Percentiles rank a stretch among this genome's conserved stretches.
Evolutionary conservation across 2,797 vertebrate species (phyloP).

Genomic region (Hydrocynus forskahlii): DNA sequence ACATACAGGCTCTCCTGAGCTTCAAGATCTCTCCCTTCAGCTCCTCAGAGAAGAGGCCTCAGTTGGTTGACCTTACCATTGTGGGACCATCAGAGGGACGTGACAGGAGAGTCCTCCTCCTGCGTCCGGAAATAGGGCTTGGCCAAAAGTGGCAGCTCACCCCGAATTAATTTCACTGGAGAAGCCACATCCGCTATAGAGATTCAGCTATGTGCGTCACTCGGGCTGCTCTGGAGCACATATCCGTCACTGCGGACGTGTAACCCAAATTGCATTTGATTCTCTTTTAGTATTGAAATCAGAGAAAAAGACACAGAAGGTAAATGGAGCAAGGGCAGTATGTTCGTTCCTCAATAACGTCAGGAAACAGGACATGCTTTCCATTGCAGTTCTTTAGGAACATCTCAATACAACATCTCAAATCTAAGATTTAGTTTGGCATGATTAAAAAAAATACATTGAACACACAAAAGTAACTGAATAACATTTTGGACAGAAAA

Average conservation of each 20-base stretch:
- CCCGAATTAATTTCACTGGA: constrained; percentile 63
- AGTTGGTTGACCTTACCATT: constrained; percentile 20
- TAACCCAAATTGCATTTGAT: constrained; percentile 67
- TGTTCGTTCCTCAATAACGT: not conserved
- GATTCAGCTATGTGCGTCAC: constrained; percentile 69
- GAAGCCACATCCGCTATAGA: constrained; percentile 65
- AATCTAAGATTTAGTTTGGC: no score
- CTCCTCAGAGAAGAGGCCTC: constrained; percentile 6
- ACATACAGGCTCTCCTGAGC: constrained; percentile 50
- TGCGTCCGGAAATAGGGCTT: constrained; percentile 45
- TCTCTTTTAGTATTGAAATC: constrained; percentile 63
- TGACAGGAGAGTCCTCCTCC: constrained; percentile 12
- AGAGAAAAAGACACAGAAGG: constrained; percentile 54
- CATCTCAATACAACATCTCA: no score
- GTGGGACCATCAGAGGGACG: constrained; percentile 28
- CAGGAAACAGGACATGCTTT: not conserved
- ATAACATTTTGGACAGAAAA: no score
- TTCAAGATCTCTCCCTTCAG: constrained; percentile 33
- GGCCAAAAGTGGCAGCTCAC: constrained; percentile 37
- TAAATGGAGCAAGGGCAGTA: not conserved
- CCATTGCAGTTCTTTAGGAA: no score
- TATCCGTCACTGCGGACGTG: constrained; percentile 60
- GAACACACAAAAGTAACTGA: no score
- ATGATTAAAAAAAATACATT: no score
- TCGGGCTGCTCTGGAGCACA: constrained; percentile 54